Conservation (phyloP, 2,113 vertebrate genomes). For the Ochotona princeps region DNA sequence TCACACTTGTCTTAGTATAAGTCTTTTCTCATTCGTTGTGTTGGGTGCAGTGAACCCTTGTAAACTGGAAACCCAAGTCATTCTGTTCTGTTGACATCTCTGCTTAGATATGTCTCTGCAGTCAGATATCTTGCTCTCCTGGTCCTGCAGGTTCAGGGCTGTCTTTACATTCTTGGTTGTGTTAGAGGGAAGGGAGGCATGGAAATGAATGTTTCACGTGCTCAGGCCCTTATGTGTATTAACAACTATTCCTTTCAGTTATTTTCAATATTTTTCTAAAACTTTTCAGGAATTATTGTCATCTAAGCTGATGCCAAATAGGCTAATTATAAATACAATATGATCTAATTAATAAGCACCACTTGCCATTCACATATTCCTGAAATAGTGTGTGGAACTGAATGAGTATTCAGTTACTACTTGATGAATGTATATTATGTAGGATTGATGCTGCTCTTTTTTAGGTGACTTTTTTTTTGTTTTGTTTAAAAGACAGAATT, state of each 20-base stretch:
- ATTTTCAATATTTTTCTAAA: conserved; percentile 14
- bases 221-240: not conserved
- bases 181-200: not conserved
- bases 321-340: not conserved
- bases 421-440: not conserved
- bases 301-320: not conserved
- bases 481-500: too few species aligned
- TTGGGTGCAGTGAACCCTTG: not conserved
- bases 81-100: not conserved
- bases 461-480: too few species aligned
- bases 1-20: not conserved
- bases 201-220: not conserved
- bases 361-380: not conserved
- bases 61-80: not conserved
- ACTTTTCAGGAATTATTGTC: not conserved
- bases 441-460: not conserved
- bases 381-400: not conserved
- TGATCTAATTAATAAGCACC: not conserved
- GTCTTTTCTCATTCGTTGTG: not conserved
- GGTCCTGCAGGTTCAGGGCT: not conserved
- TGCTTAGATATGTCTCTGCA: not conserved
- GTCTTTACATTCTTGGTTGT: not conserved
- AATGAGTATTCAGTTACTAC: not conserved
- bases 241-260: not conserved
- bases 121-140: not conserved